Evolutionary conservation across 2,797 vertebrate species (phyloP), one percentile per base, ranked within the genome.

Genomic region (Avahi laniger): DNA sequence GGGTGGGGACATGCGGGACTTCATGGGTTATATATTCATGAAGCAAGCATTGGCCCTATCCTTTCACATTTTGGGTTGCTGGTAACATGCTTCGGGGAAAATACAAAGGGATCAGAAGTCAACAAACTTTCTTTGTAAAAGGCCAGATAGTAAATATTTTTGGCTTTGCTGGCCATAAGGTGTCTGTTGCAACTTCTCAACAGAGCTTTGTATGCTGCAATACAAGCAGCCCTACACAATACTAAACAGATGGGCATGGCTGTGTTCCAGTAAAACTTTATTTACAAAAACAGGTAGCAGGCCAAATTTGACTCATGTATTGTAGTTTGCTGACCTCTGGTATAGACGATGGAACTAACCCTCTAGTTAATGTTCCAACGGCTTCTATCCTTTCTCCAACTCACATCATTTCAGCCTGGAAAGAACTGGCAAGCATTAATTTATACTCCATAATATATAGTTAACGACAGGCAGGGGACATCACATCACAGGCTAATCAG

Each of bases 371-470:
- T 52, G 54, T 17, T 81, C 11, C 22, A 46, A 0, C 9, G 22
- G 13, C 67, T 7, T 43, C 24, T 20, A 7, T 26, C 8, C 15
- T 35, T 80, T 10, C 63, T 67, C 20, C 43, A 87, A 69, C 59
- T 79, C 13, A 41, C 15, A 30, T 54, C 38, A 24, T 50, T 70
- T 90, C 46, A 85, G 26, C 69, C 38, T 70, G 70, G 38, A 95
- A 89, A 94, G 61, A 95, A 89, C 7, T 9, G 48, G 54, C 24
- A 50, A 84, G 17, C 38, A 43, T 63, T 81, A 22, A 79, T 75
- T 85, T 86, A 91, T 28, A 72, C 26, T 76, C 30, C 65, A 30
- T 90, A 5, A 70, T 61, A 61, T 54, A 5, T 38, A 35, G 67
- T 70, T 75, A 67, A 79, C 81, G 54, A 93, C n/a, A 26, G 24